phyloP scores from a whole-genome alignment of 2,113 vertebrate genomes.

The Myrmecophaga tridactyla region DNA sequence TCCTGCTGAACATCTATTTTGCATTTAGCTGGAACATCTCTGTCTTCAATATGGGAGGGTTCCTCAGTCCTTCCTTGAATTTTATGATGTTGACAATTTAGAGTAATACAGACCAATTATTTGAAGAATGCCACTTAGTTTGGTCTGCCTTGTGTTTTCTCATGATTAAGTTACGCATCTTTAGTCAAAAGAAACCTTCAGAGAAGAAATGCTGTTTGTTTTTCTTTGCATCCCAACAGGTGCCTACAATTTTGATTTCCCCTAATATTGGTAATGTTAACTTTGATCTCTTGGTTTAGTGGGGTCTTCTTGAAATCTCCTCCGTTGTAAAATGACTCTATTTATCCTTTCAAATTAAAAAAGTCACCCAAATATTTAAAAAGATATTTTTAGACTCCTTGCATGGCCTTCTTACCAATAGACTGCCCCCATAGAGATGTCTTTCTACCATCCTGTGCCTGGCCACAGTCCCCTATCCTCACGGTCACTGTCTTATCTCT shows the following conservation, averaged over 20 bases:
- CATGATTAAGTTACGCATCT: neutral
- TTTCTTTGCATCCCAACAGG: neutral
- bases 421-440: rapidly evolving
- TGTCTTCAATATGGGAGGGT: neutral
- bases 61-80: neutral
- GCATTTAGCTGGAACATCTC: neutral
- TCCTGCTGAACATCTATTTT: neutral
- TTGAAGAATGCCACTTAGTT: neutral
- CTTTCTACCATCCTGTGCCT: rapidly evolving
- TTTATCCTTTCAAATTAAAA: neutral
- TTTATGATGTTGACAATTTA: neutral
- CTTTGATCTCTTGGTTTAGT: neutral
- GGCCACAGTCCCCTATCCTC: neutral
- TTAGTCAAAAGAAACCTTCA: neutral
- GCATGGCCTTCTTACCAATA: neutral
- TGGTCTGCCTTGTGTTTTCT: neutral
- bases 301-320: neutral
- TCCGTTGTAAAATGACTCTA: neutral
- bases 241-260: neutral
- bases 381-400: neutral
- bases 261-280: neutral
- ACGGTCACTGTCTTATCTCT: neutral
- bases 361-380: neutral
- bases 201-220: neutral
- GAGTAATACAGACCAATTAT: neutral